These are phyloP conservation scores for Sebastes paucispinis DNA, from an alignment of 2,797 vertebrate species.

Conservation along the genomic window DNA sequence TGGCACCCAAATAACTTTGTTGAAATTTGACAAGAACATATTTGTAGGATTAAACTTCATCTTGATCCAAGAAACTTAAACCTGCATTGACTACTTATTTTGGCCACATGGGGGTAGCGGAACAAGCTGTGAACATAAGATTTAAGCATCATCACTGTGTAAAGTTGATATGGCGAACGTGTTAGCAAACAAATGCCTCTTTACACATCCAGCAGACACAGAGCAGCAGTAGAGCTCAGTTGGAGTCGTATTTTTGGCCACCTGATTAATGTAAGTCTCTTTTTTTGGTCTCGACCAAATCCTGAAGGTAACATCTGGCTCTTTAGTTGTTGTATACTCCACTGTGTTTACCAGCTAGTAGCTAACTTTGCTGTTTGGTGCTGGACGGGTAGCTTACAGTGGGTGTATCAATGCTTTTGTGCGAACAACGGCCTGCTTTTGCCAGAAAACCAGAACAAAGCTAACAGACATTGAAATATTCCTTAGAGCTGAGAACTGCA, in stretches of 20 bases:
- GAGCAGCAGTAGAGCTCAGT: no score
- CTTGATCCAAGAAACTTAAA: not conserved
- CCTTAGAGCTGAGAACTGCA: not conserved
- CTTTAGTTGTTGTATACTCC: not conserved
- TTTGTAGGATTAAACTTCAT: fast-evolving
- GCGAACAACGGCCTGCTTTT: no score
- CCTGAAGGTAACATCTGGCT: not conserved
- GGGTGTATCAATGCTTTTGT: not conserved
- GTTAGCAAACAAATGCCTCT: no score
- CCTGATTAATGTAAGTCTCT: not conserved
- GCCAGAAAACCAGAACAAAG: not conserved
- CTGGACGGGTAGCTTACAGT: not conserved
- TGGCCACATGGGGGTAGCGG: not conserved
- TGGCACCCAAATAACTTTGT: not conserved
- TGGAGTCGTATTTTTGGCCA: not conserved
- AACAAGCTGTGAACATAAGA: not conserved
- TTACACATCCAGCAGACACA: no score
- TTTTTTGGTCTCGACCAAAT: not conserved
- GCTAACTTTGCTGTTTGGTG: not conserved
- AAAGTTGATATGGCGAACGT: not conserved
- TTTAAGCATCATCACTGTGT: not conserved
- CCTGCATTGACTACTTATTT: not conserved
- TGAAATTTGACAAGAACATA: not conserved
- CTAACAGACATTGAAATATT: not conserved
- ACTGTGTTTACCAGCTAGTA: not conserved